Base-by-base conservation (phyloP, 2,888 invertebrate genomes). In the Lacanobia wlatinum region DNA sequence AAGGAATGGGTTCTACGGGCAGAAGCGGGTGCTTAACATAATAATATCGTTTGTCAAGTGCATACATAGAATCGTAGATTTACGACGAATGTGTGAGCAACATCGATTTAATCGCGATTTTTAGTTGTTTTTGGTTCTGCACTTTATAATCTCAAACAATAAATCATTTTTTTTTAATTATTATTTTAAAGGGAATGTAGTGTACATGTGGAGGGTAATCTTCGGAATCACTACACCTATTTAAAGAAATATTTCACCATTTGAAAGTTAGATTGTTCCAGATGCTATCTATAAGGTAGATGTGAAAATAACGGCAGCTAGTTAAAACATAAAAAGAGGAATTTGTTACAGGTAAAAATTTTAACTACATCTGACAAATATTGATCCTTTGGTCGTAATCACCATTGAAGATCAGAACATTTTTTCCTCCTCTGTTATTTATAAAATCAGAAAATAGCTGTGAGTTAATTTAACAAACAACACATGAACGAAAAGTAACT, bases 11-110 rank as follows among this genome's bases (percentile, higher is more conserved):
- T 16, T 40, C 16, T 43, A 23, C 43, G 52, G 50, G 40, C 18
- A 46, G 46, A 53, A 12, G 21, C 60, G 59, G 16, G 7, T 52
- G 18, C 18, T 73, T 73, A 73, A n/a, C 79, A 79, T 52, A 72
- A 53, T 53, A 79, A 28, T 38, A 48, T 46, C 23, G 58, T 59
- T 59, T 58, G n/a, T 67, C 48, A 56, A 8, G 18, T 69, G 9
- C 55, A 70, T 7, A 46, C 53, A n/a, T n/a, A n/a, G n/a, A n/a
- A n/a, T n/a, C n/a, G 21, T 46, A 21, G 18, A 69, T 46, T 66
- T 60, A 58, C 6, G 65, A 46, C 21, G 28, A 64, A 64, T 64
- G 34, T 28, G 16, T 16, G 10, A 18, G 34, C 21, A 16, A 52
- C 16, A 28, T 3, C 43, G 14, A 43, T 14, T 43, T 43, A 0